Conservation (phyloP, 2,888 invertebrate genomes). For the Reticulitermes lucifugus region DNA sequence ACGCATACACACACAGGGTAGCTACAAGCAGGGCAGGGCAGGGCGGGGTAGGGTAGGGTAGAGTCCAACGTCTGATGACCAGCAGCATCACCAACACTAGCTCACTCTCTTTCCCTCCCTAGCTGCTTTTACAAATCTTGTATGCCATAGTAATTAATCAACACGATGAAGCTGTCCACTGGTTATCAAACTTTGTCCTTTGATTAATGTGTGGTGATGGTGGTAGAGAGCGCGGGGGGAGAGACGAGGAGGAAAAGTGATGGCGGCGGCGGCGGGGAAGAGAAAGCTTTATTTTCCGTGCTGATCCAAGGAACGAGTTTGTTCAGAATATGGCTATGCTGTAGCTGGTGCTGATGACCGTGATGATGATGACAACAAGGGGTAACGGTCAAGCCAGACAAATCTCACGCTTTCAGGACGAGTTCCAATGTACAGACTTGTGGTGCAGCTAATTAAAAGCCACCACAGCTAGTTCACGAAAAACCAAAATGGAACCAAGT, state of each 20-base stretch:
- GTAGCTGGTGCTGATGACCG: background rate
- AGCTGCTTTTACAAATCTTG: conserved; percentile 41
- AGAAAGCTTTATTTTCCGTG: conserved; percentile 31
- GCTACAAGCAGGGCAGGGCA: background rate
- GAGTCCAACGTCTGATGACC: conserved; percentile 4
- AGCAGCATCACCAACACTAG: background rate
- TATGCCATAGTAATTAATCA: conserved; percentile 49
- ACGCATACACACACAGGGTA: background rate
- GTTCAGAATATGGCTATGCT: conserved; percentile 1
- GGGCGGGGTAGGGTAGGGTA: background rate
- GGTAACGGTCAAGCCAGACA: conserved; percentile 27
- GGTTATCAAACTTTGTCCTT: conserved; percentile 48
- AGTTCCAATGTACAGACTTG: conserved; percentile 19
- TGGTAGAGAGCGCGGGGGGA: background rate
- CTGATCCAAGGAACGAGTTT: conserved; percentile 38
- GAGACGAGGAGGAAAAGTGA: background rate
- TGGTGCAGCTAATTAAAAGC: too few relatives aligned
- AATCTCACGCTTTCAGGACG: conserved; percentile 22
- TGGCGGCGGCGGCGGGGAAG: background rate
- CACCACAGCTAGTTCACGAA: too few relatives aligned
- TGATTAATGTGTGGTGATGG: conserved; percentile 49
- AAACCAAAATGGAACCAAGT: too few relatives aligned
- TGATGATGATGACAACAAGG: conserved; percentile 18
- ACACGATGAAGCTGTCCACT: conserved; percentile 46
- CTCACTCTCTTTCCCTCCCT: conserved; percentile 14